Percentiles rank a stretch among this genome's conserved stretches.
Evolutionary conservation across 2,888 invertebrate genomes (phyloP).

Genomic region (Ernsta delagoae): DNA sequence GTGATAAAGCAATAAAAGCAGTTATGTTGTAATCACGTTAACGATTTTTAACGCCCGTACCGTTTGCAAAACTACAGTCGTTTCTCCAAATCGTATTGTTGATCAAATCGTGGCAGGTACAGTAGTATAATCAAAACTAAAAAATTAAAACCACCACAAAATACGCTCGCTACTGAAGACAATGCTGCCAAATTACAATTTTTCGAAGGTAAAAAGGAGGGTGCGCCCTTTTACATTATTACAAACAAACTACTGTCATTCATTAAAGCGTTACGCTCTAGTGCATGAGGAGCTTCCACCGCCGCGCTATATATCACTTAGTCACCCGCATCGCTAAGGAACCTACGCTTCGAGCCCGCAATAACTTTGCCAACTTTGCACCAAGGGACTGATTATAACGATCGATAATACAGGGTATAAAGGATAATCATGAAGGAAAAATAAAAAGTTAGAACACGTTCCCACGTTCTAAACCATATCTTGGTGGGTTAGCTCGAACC

Average conservation of each 20-base stretch:
- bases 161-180: background rate
- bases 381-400: conserved; percentile 50
- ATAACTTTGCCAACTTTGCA: conserved; percentile 38
- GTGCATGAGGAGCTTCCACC: conserved; percentile 43
- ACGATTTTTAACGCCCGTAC: background rate
- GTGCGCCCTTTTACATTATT: conserved; percentile 11
- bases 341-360: conserved; percentile 20
- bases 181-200: background rate
- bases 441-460: no score
- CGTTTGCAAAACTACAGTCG: background rate
- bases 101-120: no score
- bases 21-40: background rate
- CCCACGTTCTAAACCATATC: no score
- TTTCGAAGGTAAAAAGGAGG: conserved; percentile 1
- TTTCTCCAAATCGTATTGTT: no score
- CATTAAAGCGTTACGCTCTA: conserved; percentile 40
- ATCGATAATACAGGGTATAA: conserved; percentile 50
- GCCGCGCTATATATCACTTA: conserved; percentile 48
- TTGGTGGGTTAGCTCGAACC: no score
- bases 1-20: background rate
- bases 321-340: conserved; percentile 42
- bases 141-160: background rate
- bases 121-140: background rate
- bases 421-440: conserved; percentile 4
- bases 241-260: conserved; percentile 31